Evolutionary conservation across 2,797 vertebrate genomes (phyloP).

Genomic region (Tenualosa thibaudeaui): DNA sequence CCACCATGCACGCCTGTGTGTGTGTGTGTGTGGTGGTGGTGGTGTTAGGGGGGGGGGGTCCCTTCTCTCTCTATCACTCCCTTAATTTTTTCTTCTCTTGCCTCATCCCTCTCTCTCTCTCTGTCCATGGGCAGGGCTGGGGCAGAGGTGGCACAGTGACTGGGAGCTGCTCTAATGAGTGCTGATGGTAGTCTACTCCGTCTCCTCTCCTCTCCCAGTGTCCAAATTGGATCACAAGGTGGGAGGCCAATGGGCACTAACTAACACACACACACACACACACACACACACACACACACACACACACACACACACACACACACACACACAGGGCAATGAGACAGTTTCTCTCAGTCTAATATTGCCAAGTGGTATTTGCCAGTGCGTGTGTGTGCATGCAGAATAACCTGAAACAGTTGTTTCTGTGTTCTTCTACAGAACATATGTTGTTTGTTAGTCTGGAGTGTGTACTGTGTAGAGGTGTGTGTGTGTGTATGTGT

Average conservation of each 20-base stretch:
- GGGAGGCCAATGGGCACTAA: neutral
- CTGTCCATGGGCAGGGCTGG: neutral
- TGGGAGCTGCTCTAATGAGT: neutral
- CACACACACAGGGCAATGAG: neutral
- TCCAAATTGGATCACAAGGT: neutral
- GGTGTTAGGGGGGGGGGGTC: no score
- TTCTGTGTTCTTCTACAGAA: neutral
- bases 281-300: neutral
- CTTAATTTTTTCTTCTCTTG: neutral
- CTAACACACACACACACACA: neutral
- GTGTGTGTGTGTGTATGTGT: neutral
- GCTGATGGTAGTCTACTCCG: neutral
- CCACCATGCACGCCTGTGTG: no score
- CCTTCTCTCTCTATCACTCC: neutral
- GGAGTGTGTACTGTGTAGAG: neutral
- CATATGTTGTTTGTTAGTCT: neutral
- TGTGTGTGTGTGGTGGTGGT: no score
- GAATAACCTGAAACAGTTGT: neutral
- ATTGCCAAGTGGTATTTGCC: neutral
- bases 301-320: neutral
- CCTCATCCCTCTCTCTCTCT: neutral
- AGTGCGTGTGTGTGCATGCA: neutral
- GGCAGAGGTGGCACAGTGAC: neutral
- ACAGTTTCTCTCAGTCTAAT: neutral
- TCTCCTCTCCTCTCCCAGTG: neutral